Percentiles rank a stretch among this genome's conserved stretches.
Evolutionary conservation across 2,113 vertebrate genomes (phyloP).

Genomic region (Chiloscyllium plagiosum): DNA sequence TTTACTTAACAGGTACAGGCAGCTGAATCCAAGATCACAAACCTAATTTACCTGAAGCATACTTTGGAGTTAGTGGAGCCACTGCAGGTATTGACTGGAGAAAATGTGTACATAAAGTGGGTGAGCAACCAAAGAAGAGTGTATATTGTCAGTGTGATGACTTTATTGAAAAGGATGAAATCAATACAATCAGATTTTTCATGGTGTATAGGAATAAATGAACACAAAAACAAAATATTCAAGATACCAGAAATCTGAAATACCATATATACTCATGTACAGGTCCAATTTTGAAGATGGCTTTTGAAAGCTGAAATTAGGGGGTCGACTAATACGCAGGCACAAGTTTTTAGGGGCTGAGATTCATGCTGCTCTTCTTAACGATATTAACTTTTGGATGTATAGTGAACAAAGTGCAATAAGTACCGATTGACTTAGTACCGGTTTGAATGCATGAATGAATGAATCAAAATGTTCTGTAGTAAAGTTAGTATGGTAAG

Average conservation of each 20-base stretch:
- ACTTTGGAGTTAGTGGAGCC: constrained; percentile 81
- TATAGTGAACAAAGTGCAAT: no score
- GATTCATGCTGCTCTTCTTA: no score
- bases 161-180: background rate
- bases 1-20: constrained; percentile 66
- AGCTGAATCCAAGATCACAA: constrained; percentile 90
- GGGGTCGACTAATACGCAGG: no score
- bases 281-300: no score
- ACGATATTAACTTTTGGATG: no score
- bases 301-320: no score
- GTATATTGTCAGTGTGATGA: background rate
- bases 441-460: no score
- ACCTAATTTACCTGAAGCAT: constrained; percentile 89
- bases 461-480: no score
- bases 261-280: no score
- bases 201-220: background rate
- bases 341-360: no score
- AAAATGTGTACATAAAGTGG: background rate
- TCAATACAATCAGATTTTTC: background rate
- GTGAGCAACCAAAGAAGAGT: background rate
- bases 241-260: background rate
- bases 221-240: background rate
- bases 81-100: constrained; percentile 65
- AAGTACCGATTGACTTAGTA: no score
- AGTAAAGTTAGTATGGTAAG: no score